phyloP scores from a whole-genome alignment of 2,113 vertebrate genomes.

The Leptocoma aspasia region DNA sequence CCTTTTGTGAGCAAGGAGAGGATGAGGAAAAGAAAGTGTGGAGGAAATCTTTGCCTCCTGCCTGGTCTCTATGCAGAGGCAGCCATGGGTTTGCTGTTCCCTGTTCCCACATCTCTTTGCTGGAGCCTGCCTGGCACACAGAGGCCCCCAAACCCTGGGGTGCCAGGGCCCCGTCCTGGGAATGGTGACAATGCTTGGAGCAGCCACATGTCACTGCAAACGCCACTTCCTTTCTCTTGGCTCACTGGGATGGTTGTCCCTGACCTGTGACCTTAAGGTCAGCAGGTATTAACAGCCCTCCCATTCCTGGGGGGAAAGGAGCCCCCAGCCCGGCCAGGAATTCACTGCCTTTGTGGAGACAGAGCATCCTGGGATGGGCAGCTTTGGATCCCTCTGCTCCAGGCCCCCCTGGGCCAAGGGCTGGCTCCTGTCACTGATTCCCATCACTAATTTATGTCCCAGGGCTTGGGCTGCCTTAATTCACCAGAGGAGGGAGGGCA shows the following conservation, averaged over 20 bases:
- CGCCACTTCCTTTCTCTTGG: neutral
- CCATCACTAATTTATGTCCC: conserved; percentile 16
- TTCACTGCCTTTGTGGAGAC: neutral
- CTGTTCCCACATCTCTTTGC: neutral
- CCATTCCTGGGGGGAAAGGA: neutral
- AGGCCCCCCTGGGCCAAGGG: rapidly evolving
- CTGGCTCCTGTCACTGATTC: neutral
- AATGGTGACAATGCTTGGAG: neutral
- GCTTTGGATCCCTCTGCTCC: neutral
- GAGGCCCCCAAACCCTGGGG: neutral
- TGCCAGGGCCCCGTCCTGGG: rapidly evolving
- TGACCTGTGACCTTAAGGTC: conserved; percentile 14
- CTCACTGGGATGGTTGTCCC: neutral
- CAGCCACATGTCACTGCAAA: conserved; percentile 24
- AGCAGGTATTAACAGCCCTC: neutral
- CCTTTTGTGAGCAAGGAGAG: neutral
- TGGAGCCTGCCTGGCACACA: neutral
- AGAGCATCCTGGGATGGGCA: neutral
- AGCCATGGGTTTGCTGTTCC: neutral
- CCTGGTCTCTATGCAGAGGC: neutral
- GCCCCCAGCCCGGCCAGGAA: neutral
- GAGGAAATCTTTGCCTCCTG: neutral
- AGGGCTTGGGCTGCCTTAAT: neutral
- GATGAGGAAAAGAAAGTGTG: neutral
- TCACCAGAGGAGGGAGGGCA: neutral